Evolutionary conservation across 1,140 invertebrate species (phyloP).

Genomic region (Zaprionus ornatus): DNA sequence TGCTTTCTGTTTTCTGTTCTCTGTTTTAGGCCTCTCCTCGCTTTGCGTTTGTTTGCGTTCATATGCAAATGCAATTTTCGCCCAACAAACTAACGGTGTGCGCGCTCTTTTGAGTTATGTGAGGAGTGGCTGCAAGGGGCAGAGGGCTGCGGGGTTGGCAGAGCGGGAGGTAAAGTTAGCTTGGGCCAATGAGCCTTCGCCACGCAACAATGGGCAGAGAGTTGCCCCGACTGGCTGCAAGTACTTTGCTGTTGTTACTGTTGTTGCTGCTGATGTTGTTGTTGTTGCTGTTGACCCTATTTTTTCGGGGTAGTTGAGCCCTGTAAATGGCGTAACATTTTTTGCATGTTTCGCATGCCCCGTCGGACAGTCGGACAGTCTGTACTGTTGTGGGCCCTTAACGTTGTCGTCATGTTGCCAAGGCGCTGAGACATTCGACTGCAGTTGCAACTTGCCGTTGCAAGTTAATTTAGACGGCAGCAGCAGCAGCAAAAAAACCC

Average conservation of each 20-base stretch:
- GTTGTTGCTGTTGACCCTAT: conserved; percentile 58
- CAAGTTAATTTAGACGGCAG: conserved; percentile 75
- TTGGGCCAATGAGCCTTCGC: conserved; percentile 77
- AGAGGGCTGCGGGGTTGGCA: conserved; percentile 9
- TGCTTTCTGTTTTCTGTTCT: not conserved
- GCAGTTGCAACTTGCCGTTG: conserved; percentile 51
- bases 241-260: not conserved
- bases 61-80: conserved; percentile 81
- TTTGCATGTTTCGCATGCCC: conserved; percentile 63
- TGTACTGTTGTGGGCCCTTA: conserved; percentile 46
- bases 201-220: conserved; percentile 70
- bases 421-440: conserved; percentile 61
- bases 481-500: conserved; percentile 45
- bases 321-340: conserved; percentile 79
- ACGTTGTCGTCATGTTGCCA: conserved; percentile 76
- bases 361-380: not conserved
- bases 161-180: conserved; percentile 15
- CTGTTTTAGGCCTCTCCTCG: conserved; percentile 51
- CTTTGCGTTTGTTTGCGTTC: conserved; percentile 63
- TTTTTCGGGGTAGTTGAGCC: conserved; percentile 64
- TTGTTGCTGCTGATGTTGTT: conserved; percentile 26
- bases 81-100: conserved; percentile 72
- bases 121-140: conserved; percentile 18
- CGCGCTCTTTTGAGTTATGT: conserved; percentile 82
- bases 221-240: not conserved